Base-by-base conservation (phyloP, 2,113 vertebrate genomes). In the Pelecanus crispus region DNA sequence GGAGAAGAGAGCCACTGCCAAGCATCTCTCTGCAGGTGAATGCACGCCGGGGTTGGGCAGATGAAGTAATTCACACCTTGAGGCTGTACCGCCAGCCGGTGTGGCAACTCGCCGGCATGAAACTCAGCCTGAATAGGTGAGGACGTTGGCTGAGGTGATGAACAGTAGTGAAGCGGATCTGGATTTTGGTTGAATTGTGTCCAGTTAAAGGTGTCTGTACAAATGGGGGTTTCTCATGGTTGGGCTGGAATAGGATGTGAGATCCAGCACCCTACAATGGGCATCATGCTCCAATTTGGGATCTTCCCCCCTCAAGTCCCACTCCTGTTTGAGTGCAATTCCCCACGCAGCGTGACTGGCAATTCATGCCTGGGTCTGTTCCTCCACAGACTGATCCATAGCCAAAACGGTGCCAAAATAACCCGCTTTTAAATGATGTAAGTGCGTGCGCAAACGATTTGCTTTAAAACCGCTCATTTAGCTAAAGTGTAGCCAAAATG, bases 21-120 rank as follows among this genome's bases (percentile, higher is more conserved):
- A 26, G 45, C 14, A 4, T 17, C 20, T 4, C 22, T 22, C 21
- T 44, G 42, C 20, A 13, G 34, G 11, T 28, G 40, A 42, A 7
- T 1, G 16, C 7, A 8, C 9, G 1, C 19, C 6, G 3, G 44
- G 32, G 6, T 13, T 44, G 45, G 5, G 17, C 10, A 3, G 13
- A 24, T 42, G 42, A 31, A 74, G 15, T 3, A 29, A n/a, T n/a
- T 81, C 52, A 16, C 20, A 10, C 19, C 9, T 12, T 34, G 20
- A 29, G 32, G 53, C 36, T 31, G 12, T 14, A 6, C 7, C 0
- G 0, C 5, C 56, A 34, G 34, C 36, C 36, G 4, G 18, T 6
- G 38, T 10, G 50, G 53, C 21, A 19, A 28, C 47, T 84, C 0
- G 0, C 0, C 1, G 38, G 25, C 13, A 3, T 1, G 11, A 42